phyloP scores from a whole-genome alignment of 2,113 vertebrate genomes.

The Xenopus tropicalis region UCB_Xtro_10.0 CM004444.2:99023001-99023500 shows the following conservation, averaged over 20 bases:
- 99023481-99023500: background rate
- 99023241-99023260: background rate
- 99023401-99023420: background rate
- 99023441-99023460: background rate
- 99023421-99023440: background rate
- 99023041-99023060: too few relatives aligned
- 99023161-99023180: too few relatives aligned
- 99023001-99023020: too few relatives aligned
- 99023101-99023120: too few relatives aligned
- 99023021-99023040: too few relatives aligned
- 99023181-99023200: too few relatives aligned
- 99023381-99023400: background rate
- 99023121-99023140: too few relatives aligned
- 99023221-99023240: background rate
- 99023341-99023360: background rate
- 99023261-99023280: conserved; percentile 1
- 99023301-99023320: background rate
- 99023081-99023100: too few relatives aligned
- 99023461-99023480: background rate
- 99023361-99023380: background rate
- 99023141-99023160: too few relatives aligned
- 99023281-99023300: background rate
- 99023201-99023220: background rate
- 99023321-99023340: background rate
- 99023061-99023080: too few relatives aligned